These are phyloP conservation scores for Agapornis canus DNA, from an alignment of 2,797 vertebrate genomes.

Conservation along the genomic window DNA sequence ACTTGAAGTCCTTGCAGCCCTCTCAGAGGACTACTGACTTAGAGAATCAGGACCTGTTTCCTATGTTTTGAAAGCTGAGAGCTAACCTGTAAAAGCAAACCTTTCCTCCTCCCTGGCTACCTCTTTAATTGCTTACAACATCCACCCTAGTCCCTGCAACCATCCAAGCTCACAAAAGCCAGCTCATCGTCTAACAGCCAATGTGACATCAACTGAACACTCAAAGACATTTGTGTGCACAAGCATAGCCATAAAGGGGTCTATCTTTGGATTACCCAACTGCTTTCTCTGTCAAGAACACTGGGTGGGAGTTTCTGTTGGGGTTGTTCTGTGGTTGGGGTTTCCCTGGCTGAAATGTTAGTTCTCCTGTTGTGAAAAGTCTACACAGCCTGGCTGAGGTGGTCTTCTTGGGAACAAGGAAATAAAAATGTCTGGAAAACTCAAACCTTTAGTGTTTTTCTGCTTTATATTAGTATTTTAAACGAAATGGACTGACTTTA, in stretches of 20 bases:
- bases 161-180: not conserved
- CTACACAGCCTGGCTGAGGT: not conserved
- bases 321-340: not conserved
- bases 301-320: fast-evolving
- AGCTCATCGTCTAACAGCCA: not conserved
- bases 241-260: not conserved
- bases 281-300: not conserved
- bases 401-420: not conserved
- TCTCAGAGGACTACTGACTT: not conserved
- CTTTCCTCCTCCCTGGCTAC: not conserved
- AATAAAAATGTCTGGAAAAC: not conserved
- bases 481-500: not conserved
- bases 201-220: not conserved
- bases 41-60: not conserved
- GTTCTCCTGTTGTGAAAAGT: not conserved
- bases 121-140: not conserved
- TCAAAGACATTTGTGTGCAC: not conserved
- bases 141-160: not conserved
- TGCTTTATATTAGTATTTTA: not conserved
- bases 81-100: not conserved
- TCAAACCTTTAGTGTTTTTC: not conserved
- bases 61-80: not conserved
- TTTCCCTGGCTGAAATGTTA: not conserved
- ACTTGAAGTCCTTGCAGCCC: not conserved
- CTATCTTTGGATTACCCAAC: not conserved